These are phyloP conservation scores for Crioceris asparagi DNA, from an alignment of 2,888 invertebrate species.

Conservation along the genomic window DNA sequence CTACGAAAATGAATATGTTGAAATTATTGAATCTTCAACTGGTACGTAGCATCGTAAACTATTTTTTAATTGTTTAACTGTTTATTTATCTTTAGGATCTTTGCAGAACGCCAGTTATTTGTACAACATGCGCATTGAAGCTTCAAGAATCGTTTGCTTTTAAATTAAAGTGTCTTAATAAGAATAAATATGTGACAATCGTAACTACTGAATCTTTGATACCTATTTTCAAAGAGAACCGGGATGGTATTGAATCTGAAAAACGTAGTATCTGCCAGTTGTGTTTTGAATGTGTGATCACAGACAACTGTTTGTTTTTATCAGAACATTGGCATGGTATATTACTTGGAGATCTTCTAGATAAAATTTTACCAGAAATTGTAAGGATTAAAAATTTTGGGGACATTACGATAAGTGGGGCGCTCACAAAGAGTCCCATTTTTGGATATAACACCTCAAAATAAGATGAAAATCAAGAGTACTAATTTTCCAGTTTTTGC, in stretches of 20 bases:
- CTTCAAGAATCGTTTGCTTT: slow-evolving; percentile 8
- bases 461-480: no score
- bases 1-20: slow-evolving; percentile 1
- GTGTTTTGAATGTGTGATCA: slow-evolving; percentile 5
- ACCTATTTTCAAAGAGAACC: no score
- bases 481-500: no score
- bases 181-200: slow-evolving; percentile 7
- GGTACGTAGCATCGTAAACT: slow-evolving; percentile 1
- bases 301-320: background rate
- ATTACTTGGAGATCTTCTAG: slow-evolving; percentile 7
- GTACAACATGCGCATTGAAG: slow-evolving; percentile 1
- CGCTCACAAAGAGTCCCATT: no score
- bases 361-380: slow-evolving; percentile 8
- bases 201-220: no score
- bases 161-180: slow-evolving; percentile 7
- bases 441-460: no score
- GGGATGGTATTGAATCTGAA: no score
- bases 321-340: background rate
- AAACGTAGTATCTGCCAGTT: slow-evolving; percentile 7
- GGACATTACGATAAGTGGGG: no score
- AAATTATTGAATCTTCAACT: slow-evolving; percentile 1
- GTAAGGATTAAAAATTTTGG: slow-evolving; percentile 10
- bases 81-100: background rate
- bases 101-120: slow-evolving; percentile 2
- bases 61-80: background rate